These are phyloP conservation scores for Morone chrysops DNA, from an alignment of 2,113 vertebrate genomes.

Conservation along the genomic window DNA sequence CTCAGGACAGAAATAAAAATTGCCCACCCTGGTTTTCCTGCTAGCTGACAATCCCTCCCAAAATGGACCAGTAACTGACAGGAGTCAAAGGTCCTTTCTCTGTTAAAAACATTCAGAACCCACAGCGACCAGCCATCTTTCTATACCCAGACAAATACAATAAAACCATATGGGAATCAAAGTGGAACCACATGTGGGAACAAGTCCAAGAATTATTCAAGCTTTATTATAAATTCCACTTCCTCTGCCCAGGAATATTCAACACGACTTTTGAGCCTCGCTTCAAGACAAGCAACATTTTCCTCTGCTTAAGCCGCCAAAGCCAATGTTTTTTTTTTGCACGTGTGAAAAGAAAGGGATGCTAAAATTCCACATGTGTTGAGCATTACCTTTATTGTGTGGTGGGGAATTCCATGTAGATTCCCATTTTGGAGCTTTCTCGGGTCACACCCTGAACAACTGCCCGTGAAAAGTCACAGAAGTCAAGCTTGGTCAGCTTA, in stretches of 20 bases:
- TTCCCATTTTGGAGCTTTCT: slow-evolving; percentile 33
- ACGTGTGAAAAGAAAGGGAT: slow-evolving; percentile 38
- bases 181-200: slow-evolving; percentile 72
- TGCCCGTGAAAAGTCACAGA: not conserved
- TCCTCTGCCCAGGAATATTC: slow-evolving; percentile 58
- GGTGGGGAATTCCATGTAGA: slow-evolving; percentile 55
- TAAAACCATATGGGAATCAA: slow-evolving; percentile 70
- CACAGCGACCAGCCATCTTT: slow-evolving; percentile 37
- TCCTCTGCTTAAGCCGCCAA: slow-evolving; percentile 37
- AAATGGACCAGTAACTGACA: slow-evolving; percentile 48
- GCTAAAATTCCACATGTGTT: slow-evolving; percentile 64
- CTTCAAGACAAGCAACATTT: slow-evolving; percentile 48
- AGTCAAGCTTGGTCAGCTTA: not conserved
- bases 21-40: slow-evolving; percentile 44
- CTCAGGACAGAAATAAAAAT: slow-evolving; percentile 60
- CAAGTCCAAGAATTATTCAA: slow-evolving; percentile 48
- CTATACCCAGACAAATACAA: slow-evolving; percentile 52
- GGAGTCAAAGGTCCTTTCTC: slow-evolving; percentile 54
- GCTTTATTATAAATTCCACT: slow-evolving; percentile 69
- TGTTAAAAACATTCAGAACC: slow-evolving; percentile 58
- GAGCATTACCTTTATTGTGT: slow-evolving; percentile 63
- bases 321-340: slow-evolving; percentile 6
- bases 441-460: slow-evolving; percentile 28
- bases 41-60: slow-evolving; percentile 49
- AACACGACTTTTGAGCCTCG: slow-evolving; percentile 44